Percentiles rank a stretch among this genome's conserved stretches.
These are phyloP conservation scores for Equus quagga DNA, from an alignment of 2,113 vertebrate genomes.

Conservation along the genomic window DNA sequence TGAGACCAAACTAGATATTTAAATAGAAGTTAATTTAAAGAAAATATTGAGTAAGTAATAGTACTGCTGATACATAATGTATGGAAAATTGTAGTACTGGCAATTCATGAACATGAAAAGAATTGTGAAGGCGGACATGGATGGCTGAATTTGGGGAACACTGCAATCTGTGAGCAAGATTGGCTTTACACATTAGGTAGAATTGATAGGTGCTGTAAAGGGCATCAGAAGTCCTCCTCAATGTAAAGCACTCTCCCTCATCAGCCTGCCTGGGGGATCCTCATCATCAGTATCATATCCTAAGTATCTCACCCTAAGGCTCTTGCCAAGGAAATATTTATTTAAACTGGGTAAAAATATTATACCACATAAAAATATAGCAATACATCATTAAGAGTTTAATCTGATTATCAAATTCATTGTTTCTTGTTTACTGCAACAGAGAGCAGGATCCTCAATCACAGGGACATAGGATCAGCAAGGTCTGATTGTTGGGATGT, in stretches of 20 bases:
- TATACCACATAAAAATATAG: neutral
- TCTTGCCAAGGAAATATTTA: neutral
- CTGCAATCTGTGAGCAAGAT: neutral
- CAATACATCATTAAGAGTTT: neutral
- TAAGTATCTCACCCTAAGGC: neutral
- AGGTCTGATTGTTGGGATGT: neutral
- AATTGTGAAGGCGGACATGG: neutral
- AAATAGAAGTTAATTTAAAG: constrained; percentile 53
- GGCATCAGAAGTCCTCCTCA: neutral
- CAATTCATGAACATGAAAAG: neutral
- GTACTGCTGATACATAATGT: neutral
- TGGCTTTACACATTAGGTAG: constrained; percentile 3
- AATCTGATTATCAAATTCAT: neutral
- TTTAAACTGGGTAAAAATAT: neutral
- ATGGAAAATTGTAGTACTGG: neutral
- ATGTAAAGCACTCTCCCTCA: neutral
- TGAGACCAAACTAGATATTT: neutral
- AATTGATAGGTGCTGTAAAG: neutral
- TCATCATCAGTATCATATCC: neutral
- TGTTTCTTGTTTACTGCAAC: neutral
- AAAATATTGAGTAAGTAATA: constrained; percentile 49
- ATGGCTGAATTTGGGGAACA: neutral
- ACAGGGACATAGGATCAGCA: neutral
- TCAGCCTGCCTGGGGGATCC: neutral
- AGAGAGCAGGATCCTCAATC: neutral